phyloP scores from a whole-genome alignment of 2,888 invertebrate genomes.

The Phymatocera aterrima region DNA sequence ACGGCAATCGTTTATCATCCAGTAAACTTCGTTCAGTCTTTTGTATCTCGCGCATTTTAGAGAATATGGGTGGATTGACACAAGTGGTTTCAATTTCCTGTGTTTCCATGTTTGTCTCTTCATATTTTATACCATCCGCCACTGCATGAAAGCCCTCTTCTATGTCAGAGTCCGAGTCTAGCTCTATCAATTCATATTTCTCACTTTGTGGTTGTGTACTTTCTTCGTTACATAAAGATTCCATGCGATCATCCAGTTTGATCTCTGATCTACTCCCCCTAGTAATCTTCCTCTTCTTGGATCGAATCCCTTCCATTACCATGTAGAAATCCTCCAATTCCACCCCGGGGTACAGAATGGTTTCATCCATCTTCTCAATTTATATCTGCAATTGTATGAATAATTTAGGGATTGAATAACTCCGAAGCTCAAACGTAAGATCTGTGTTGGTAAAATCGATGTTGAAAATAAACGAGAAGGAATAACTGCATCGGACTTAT shows the following conservation, averaged over 20 bases:
- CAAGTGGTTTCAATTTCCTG: not conserved
- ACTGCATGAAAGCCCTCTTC: not conserved
- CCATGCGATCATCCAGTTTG: no score
- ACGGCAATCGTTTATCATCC: not conserved
- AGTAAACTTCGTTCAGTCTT: not conserved
- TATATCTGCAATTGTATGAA: no score
- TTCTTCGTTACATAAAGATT: not conserved
- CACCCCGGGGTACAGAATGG: not conserved
- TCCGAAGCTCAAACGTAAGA: no score
- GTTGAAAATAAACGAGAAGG: no score
- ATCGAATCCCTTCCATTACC: not conserved
- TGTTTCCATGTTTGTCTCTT: not conserved
- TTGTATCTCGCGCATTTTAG: not conserved
- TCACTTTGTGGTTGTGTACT: not conserved
- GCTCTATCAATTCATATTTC: no score
- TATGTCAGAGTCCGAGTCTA: not conserved
- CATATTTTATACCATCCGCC: not conserved
- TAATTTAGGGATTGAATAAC: no score
- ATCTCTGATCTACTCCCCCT: no score
- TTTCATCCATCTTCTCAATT: not conserved
- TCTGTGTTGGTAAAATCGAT: no score
- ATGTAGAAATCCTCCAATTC: not conserved
- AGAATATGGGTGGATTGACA: no score
- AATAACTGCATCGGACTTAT: no score
- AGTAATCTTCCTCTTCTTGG: not conserved